Conservation (phyloP, 2,888 invertebrate species). For the Isotomurus palustris region DNA sequence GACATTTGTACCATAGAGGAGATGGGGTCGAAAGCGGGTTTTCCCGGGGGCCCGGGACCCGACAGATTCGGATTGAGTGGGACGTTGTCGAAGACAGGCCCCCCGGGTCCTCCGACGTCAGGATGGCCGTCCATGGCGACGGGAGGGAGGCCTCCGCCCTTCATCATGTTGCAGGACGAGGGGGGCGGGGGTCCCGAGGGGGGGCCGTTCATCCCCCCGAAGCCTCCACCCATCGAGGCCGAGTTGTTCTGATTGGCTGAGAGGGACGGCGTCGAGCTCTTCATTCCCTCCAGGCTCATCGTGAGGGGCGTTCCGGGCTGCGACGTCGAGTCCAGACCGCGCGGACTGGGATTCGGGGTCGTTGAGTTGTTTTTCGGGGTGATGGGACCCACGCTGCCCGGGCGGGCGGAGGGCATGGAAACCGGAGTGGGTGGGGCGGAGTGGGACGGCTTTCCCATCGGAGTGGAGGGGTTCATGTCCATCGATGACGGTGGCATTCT, state of each 20-base stretch:
- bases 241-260: background rate
- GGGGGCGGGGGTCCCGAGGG: slow-evolving; percentile 26
- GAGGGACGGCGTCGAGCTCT: slow-evolving; percentile 16
- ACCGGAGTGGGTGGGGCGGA: slow-evolving; percentile 55
- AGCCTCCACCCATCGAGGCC: slow-evolving; percentile 30
- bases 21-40: slow-evolving; percentile 76
- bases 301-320: slow-evolving; percentile 47
- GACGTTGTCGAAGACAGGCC: slow-evolving; percentile 48
- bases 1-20: slow-evolving; percentile 92
- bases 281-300: slow-evolving; percentile 46
- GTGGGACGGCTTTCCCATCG: slow-evolving; percentile 47
- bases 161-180: slow-evolving; percentile 42
- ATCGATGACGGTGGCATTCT: slow-evolving; percentile 49
- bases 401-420: slow-evolving; percentile 52
- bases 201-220: slow-evolving; percentile 27
- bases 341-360: slow-evolving; percentile 46
- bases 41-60: slow-evolving; percentile 48
- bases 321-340: slow-evolving; percentile 43
- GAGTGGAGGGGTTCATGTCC: slow-evolving; percentile 49
- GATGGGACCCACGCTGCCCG: slow-evolving; percentile 46
- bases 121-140: slow-evolving; percentile 37
- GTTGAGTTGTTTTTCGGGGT: slow-evolving; percentile 45
- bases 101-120: slow-evolving; percentile 50
- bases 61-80: slow-evolving; percentile 50
- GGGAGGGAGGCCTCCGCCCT: slow-evolving; percentile 39